Base-by-base conservation (phyloP, 2,797 vertebrate species). In the Vultur gryphus region DNA sequence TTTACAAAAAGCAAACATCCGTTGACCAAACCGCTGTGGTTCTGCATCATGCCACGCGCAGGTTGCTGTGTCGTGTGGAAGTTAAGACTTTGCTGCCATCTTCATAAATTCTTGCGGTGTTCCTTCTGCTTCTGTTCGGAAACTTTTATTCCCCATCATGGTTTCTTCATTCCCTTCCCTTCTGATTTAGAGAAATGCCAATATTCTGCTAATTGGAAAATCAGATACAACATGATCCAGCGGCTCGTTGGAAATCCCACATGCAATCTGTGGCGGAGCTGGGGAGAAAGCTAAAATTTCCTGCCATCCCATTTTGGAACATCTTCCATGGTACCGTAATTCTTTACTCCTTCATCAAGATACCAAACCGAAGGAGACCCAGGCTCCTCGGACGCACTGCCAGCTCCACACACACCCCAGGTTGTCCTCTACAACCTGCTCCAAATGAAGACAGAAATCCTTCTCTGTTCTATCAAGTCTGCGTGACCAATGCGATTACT, bases 21-120 rank as follows among this genome's bases (percentile, higher is more conserved):
- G 0, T 5, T 67, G 31, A 21, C 35, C 81, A 48, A 85, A 76
- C 7, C 4, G 0, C 52, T 1, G 16, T 2, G 16, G 71, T 41
- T 90, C 75, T n/a, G 35, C n/a, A 3, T 3, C 43, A 1, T 5
- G 1, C 57, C 24, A 19, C 0, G 0, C 1, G 6, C 6, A 2
- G 33, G 66, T 21, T 44, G 25, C 51, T 24, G 29, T 12, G 13
- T 14, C 0, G 0, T 15, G 49, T 41, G 57, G 64, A 79, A 73
- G 64, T 5, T 58, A n/a, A 73, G 58, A 51, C 29, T 73, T 81
- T 71, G 43, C 44, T 78, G 49, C 57, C 7, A 0, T 52, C 55
- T 80, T 80, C n/a, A 11, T 39, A 16, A 89, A 92, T 51, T 65
- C 81, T 71, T 90, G 72, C 7, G 11, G 39, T 15, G 23, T 41